Evolutionary conservation across 2,888 invertebrate genomes (phyloP).

Genomic region (Nemapogon koenigi): DNA sequence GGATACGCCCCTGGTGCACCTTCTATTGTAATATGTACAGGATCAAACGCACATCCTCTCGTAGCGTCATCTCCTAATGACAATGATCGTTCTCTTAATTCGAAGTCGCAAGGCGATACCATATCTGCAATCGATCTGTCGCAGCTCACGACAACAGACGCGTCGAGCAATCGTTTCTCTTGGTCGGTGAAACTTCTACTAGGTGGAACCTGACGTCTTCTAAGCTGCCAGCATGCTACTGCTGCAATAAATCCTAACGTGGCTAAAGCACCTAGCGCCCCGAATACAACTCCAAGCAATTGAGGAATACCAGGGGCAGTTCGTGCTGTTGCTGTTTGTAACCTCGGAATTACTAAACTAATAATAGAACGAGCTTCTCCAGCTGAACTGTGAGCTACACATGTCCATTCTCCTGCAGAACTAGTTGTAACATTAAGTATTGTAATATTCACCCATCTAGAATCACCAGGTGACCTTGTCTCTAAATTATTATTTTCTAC

Average conservation of each 20-base stretch:
- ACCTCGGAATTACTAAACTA: constrained; percentile 51
- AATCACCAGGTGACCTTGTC: constrained; percentile 53
- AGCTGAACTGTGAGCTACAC: constrained; percentile 75
- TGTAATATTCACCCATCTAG: constrained; percentile 81
- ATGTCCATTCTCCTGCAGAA: constrained; percentile 87
- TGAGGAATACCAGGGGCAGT: constrained; percentile 78
- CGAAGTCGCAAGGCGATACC: constrained; percentile 60
- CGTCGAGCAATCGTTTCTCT: constrained; percentile 84
- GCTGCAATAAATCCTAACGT: constrained; percentile 67
- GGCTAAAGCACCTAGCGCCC: constrained; percentile 73
- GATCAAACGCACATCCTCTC: constrained; percentile 59
- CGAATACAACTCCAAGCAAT: constrained; percentile 75
- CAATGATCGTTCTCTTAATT: constrained; percentile 49
- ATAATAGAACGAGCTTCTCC: constrained; percentile 70
- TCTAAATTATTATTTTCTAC: constrained; percentile 45
- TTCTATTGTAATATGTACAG: constrained; percentile 69
- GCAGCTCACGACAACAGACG: constrained; percentile 71
- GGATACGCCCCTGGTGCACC: constrained; percentile 56
- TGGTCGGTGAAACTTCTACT: constrained; percentile 83
- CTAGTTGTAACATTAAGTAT: constrained; percentile 81
- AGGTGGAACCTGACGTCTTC: constrained; percentile 73
- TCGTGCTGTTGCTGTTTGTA: constrained; percentile 80
- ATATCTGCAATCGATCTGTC: constrained; percentile 72
- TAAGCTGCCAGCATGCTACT: constrained; percentile 67
- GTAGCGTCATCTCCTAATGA: constrained; percentile 46